Base-by-base conservation (phyloP, 1,140 invertebrate genomes). In the Battus philenor region DNA sequence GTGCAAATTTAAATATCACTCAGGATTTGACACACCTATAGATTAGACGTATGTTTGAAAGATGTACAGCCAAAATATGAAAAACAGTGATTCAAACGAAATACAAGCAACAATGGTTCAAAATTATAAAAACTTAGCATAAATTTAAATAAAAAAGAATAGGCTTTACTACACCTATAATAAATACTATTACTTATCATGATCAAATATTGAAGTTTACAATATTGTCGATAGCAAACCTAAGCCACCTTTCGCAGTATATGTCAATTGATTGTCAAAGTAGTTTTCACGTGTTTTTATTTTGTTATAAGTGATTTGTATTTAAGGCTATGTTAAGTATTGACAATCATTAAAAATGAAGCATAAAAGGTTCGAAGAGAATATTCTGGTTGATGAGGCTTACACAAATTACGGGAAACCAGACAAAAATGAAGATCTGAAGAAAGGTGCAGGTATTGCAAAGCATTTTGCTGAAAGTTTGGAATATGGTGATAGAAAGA, bases 311-410 rank as follows among this genome's bases (percentile, higher is more conserved):
- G 22, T 24, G 22, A 24, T 39, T 11, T 20, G 2, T 20, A 3
- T 6, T 20, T 3, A 20, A 10, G 38, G 29, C 10, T 1, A 30
- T 13, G 29, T 11, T 11, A 11, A 15, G n/a, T 10, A 27, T 33
- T 62, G 26, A 27, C 29, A 50, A 32, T 54, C 44, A 30, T 49
- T 51, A 6, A 83, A 52, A 65, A 87, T 86, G 86, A 87, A 87
- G 57, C 86, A 87, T 46, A 86, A 85, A 52, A 77, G 82, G 44
- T 87, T 86, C 44, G 76, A 86, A 51, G 86, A 87, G 51, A 86
- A 86, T 43, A 86, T 86, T 44, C 60, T 81, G 36, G 69, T 79
- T 1, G 86, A 87, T 20, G 79, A 81, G 36, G 81, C 82, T 2
- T 79, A 84, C 33, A 82, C 76, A 38, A 82, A 83, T 52, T 82